A percentile compares a stretch with the other conserved stretches of the same genome.
Evolutionary conservation across 2,888 invertebrate species (phyloP).

Genomic region (Callosobruchus maculatus): DNA sequence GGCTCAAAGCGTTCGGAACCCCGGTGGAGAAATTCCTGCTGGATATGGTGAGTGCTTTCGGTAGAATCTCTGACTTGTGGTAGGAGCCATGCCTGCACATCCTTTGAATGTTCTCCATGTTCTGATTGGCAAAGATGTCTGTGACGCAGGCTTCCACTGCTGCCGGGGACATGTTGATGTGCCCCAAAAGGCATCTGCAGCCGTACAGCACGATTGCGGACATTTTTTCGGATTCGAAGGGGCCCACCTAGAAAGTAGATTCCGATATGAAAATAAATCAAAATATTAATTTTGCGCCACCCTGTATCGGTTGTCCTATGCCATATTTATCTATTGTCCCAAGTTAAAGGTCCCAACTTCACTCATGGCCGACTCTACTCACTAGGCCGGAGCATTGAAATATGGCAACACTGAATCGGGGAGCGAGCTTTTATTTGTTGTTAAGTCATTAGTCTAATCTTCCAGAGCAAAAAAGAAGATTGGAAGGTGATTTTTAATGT

Average conservation of each 20-base stretch:
- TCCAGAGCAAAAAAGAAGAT: no score
- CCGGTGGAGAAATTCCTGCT: slow-evolving; percentile 43
- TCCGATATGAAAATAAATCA: no score
- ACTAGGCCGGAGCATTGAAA: no score
- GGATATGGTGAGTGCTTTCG: slow-evolving; percentile 38
- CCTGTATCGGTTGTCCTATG: no score
- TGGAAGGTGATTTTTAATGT: no score
- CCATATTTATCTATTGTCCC: no score
- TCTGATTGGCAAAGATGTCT: slow-evolving; percentile 44
- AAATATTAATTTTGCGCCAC: no score
- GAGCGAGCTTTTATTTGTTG: no score
- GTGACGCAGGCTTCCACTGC: slow-evolving; percentile 46
- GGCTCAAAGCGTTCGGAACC: slow-evolving; percentile 42
- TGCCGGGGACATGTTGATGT: slow-evolving; percentile 48
- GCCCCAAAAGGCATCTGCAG: slow-evolving; percentile 49
- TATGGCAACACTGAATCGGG: no score
- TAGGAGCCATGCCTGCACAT: slow-evolving; percentile 38
- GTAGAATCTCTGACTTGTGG: slow-evolving; percentile 38
- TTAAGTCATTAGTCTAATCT: no score
- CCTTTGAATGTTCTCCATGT: slow-evolving; percentile 41
- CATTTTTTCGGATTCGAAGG: slow-evolving; percentile 39
- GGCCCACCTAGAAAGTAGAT: slow-evolving; percentile 18
- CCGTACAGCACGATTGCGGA: slow-evolving; percentile 42
- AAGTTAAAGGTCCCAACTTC: no score
- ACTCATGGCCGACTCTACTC: no score